These are phyloP conservation scores for Psammodynastes pulverulentus DNA, from an alignment of 2,113 vertebrate genomes.

Conservation along the genomic window DNA sequence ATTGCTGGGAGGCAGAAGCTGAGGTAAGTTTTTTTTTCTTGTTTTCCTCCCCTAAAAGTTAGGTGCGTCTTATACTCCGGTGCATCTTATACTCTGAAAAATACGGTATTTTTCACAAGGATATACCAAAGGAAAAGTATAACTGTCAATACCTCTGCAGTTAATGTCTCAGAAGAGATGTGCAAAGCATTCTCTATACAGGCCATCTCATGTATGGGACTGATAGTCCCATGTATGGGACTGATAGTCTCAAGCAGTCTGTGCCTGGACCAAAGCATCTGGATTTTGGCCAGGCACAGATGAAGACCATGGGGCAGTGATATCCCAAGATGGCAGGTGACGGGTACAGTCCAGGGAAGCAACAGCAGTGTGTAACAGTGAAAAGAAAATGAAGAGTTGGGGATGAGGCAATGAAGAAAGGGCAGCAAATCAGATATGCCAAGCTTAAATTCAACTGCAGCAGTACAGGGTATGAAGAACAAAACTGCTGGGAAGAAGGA, in stretches of 20 bases:
- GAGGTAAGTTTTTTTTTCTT: too few species aligned
- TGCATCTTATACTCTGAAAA: too few species aligned
- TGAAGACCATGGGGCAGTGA: neutral
- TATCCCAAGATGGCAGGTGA: neutral
- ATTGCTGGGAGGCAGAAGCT: too few species aligned
- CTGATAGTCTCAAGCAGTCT: neutral
- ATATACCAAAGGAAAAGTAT: neutral
- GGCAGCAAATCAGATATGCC: neutral
- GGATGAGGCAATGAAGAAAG: neutral
- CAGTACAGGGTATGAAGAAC: neutral
- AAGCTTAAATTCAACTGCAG: neutral
- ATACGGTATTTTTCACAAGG: too few species aligned
- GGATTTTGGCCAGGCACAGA: neutral
- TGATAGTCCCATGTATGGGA: neutral
- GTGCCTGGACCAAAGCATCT: neutral
- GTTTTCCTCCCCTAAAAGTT: too few species aligned
- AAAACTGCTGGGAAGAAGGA: neutral
- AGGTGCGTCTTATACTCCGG: too few species aligned
- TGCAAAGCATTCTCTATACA: neutral
- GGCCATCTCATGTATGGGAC: neutral
- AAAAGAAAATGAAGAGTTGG: neutral
- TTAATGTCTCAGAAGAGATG: neutral
- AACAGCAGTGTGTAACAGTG: neutral
- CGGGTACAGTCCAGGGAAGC: neutral
- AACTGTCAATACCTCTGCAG: neutral